These are phyloP conservation scores for Mormyrus proboscirostris DNA, from an alignment of 2,797 vertebrate genomes.

Conservation along the genomic window DNA sequence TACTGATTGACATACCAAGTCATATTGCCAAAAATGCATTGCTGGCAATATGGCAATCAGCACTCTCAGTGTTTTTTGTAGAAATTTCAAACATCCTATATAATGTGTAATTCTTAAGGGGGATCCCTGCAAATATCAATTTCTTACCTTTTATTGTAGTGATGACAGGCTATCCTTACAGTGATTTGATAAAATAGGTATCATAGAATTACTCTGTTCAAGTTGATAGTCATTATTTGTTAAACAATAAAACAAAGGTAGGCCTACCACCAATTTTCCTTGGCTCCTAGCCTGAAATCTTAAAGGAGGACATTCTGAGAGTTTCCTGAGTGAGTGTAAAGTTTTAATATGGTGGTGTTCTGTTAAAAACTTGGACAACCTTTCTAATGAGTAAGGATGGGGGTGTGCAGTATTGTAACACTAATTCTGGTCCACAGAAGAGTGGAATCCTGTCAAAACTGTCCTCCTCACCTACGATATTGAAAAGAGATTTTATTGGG, in stretches of 20 bases:
- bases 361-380: background rate
- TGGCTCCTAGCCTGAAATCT: background rate
- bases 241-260: no score
- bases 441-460: background rate
- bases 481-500: background rate
- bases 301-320: background rate
- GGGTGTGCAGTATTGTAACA: background rate
- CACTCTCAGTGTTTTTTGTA: background rate
- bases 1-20: slow-evolving; percentile 29
- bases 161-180: background rate
- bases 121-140: background rate
- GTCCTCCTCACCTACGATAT: background rate
- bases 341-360: background rate
- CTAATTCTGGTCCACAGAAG: background rate
- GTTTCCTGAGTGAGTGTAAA: background rate
- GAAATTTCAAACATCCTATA: background rate
- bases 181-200: background rate
- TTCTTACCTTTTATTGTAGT: background rate
- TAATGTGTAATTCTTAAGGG: background rate
- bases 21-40: slow-evolving; percentile 44
- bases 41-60: no score
- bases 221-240: background rate
- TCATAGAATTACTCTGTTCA: background rate
- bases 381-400: background rate
- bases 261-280: background rate